Conservation (phyloP, 2,888 invertebrate species). For the Zaprionus bogoriensis region DNA sequence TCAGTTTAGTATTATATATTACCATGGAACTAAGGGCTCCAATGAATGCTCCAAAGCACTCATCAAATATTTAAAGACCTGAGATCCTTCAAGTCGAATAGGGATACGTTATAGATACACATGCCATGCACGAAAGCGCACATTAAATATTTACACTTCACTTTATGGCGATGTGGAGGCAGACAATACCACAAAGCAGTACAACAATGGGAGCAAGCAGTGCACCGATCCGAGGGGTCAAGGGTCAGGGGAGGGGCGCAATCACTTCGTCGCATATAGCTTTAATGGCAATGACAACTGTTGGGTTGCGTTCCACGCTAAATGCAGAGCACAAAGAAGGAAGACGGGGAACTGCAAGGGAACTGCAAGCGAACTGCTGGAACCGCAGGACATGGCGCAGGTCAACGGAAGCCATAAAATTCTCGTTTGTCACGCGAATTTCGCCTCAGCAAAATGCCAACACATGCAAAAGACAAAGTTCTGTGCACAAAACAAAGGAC, state of each 20-base stretch:
- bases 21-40: neutral
- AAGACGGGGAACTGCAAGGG: conserved; percentile 14
- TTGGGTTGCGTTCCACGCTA: conserved; percentile 43
- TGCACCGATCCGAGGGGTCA: conserved; percentile 14
- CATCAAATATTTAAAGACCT: conserved; percentile 29
- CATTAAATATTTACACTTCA: conserved; percentile 83
- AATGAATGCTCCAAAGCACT: neutral
- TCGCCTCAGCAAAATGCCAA: conserved; percentile 68
- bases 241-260: conserved; percentile 74
- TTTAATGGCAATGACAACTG: conserved; percentile 78
- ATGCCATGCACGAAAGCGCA: conserved; percentile 78
- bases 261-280: conserved; percentile 80
- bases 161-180: conserved; percentile 72
- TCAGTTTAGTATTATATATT: too few relatives aligned
- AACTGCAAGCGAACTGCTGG: conserved; percentile 73
- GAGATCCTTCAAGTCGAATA: neutral
- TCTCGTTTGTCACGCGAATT: conserved; percentile 83
- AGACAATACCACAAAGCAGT: conserved; percentile 32
- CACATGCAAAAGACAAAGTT: conserved; percentile 80
- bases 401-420: conserved; percentile 83
- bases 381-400: conserved; percentile 80
- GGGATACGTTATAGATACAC: conserved; percentile 41
- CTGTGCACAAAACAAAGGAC: conserved; percentile 26
- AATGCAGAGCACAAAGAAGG: conserved; percentile 36
- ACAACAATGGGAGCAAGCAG: conserved; percentile 10